Evolutionary conservation across 2,113 vertebrate species (phyloP).

Genomic region (Gnathonemus longibarbis): DNA sequence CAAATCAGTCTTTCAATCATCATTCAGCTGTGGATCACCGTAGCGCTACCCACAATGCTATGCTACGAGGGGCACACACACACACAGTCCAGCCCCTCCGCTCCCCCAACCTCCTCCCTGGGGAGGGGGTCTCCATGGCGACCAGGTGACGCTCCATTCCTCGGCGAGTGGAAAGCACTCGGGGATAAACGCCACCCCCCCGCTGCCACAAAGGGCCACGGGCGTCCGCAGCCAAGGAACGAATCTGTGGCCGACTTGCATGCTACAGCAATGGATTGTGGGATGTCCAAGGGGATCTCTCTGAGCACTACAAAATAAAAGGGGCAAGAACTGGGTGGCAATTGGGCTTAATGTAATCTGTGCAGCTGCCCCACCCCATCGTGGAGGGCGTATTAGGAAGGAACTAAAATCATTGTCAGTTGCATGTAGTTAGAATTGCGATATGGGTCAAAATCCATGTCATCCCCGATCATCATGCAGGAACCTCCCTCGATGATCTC

Average conservation of each 20-base stretch:
- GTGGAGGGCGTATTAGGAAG: not conserved
- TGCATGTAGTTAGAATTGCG: not conserved
- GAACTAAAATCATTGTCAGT: not conserved
- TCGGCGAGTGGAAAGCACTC: not conserved
- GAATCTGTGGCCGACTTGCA: not conserved
- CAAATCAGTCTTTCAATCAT: not conserved
- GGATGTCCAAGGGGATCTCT: not conserved
- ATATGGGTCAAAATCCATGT: not conserved
- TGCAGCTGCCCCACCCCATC: not conserved
- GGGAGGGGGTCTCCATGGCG: not conserved
- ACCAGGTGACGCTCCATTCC: constrained; percentile 9
- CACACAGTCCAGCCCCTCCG: not conserved
- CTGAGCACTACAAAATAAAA: not conserved
- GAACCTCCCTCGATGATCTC: not conserved
- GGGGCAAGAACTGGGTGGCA: not conserved
- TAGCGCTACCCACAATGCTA: not conserved
- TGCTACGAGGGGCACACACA: not conserved
- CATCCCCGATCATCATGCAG: not conserved
- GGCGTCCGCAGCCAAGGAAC: not conserved
- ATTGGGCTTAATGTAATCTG: not conserved
- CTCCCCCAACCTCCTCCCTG: not conserved
- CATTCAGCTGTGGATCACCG: not conserved
- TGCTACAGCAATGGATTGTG: not conserved
- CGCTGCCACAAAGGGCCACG: not conserved
- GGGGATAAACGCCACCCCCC: not conserved